phyloP scores from a whole-genome alignment of 2,797 vertebrate species.

The Esox lucius region DNA sequence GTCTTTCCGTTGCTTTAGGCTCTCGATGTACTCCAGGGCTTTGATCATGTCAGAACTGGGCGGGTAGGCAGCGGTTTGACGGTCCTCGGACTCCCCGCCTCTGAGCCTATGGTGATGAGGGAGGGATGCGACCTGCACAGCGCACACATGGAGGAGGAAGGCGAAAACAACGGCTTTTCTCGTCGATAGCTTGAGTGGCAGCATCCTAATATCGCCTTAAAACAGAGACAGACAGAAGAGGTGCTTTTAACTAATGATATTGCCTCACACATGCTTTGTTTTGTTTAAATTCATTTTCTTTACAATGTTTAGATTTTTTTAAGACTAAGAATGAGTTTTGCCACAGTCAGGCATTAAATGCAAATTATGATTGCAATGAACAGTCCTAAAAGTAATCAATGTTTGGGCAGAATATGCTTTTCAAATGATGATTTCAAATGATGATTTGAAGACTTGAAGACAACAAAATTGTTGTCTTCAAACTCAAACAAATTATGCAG shows the following conservation, averaged over 20 bases:
- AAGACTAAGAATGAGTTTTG: not conserved
- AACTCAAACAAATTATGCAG: not conserved
- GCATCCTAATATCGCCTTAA: constrained; percentile 74
- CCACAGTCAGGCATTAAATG: not conserved
- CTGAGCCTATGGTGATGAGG: constrained; percentile 85
- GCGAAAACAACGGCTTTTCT: constrained; percentile 77
- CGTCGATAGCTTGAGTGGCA: constrained; percentile 73
- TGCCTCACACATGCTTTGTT: not conserved
- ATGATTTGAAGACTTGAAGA: not conserved
- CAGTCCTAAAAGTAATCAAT: not conserved
- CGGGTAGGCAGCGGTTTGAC: constrained; percentile 74
- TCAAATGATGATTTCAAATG: not conserved
- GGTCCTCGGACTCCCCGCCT: constrained; percentile 80
- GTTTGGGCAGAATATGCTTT: not conserved
- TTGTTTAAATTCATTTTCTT: not conserved
- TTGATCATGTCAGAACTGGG: constrained; percentile 93
- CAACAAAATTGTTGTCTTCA: not conserved
- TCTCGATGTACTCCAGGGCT: constrained; percentile 98
- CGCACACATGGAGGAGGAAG: constrained; percentile 73
- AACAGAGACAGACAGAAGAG: constrained; percentile 19
- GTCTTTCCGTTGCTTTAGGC: constrained; percentile 86
- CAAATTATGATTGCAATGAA: not conserved
- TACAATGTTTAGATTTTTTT: not conserved
- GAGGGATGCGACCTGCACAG: constrained; percentile 83
- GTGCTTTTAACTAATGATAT: not conserved